phyloP scores from a whole-genome alignment of 2,113 vertebrate species.

The Morone chrysops region DNA sequence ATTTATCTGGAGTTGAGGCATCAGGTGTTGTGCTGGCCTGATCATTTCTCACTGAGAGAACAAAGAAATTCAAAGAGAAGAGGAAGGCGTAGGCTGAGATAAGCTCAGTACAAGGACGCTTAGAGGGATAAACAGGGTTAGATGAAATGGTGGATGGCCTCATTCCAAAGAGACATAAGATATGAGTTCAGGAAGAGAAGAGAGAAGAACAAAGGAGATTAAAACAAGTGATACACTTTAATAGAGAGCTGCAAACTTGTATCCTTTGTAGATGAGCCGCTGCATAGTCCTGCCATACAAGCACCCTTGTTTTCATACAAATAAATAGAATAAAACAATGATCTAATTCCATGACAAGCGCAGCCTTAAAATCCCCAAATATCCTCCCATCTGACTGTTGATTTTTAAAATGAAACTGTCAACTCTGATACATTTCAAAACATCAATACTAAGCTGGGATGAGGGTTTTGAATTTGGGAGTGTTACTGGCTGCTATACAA shows the following conservation, averaged over 20 bases:
- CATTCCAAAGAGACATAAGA: constrained; percentile 17
- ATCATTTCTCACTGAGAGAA: constrained; percentile 16
- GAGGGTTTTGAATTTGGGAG: background rate
- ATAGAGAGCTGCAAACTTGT: background rate
- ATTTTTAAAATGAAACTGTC: constrained; percentile 1
- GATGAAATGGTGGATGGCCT: constrained; percentile 17
- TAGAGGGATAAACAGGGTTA: background rate
- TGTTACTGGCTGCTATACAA: background rate
- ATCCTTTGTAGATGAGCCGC: background rate
- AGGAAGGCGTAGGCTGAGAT: constrained; percentile 29
- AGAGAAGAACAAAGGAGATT: constrained; percentile 7
- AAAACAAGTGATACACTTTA: background rate
- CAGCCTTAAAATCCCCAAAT: background rate
- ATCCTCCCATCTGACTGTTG: background rate
- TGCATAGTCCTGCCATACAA: background rate
- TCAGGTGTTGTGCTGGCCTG: constrained; percentile 13
- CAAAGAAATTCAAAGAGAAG: constrained; percentile 13
- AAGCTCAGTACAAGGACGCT: constrained; percentile 9
- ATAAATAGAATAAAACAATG: background rate
- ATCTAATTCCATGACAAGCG: background rate
- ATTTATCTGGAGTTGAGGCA: constrained; percentile 1
- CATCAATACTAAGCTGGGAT: background rate
- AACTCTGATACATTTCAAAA: background rate
- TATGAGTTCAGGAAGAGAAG: constrained; percentile 2
- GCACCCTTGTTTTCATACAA: background rate